Evolutionary conservation across 2,797 vertebrate species (phyloP), one percentile per base, ranked within the genome.

Genomic region (Tokudaia tokunoshimensis): DNA sequence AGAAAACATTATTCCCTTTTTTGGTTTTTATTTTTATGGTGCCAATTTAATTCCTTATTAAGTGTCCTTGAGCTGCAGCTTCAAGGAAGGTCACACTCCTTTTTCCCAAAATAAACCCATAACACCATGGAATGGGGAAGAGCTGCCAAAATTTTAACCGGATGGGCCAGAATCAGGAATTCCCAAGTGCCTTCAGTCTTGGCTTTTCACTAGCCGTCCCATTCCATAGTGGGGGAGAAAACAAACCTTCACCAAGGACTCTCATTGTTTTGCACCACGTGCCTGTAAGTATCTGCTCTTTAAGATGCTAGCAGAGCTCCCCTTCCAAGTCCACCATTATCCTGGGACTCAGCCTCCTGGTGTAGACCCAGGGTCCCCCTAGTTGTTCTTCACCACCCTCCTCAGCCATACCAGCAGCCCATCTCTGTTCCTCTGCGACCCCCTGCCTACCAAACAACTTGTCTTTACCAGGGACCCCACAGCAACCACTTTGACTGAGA

Each of bases 41-140:
- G 24, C 70, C 76, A 85, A n/a, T 65, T 83, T 83, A 95, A 85
- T 70, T 96, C 63, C 92, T 92, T 92, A 92, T n/a, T 57, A 93
- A 94, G 90, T 67, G 59, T 80, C 57, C 12, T 82, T 89, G 63
- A 70, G 52, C 92, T 94, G 37, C 1, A 88, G 84, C 65, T 75
- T 76, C 6, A 7, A 94, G 91, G 57, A 87, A 89, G 76, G 91
- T 61, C 91, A 93, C 52, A 24, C 87, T 94, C 70, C 94, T 61
- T 79, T 90, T 87, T 72, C 91, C 75, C 76, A 78, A 94, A 94
- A 96, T 93, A 96, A 93, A 96, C 76, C 20, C 9, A 0, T 59
- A 82, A 67, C 22, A 72, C 24, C 2, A 9, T 95, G 50, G 70
- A 92, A 86, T 9, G 12, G 57, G 20, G n/a, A 52, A 86, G 79